Evolutionary conservation across 2,113 vertebrate genomes (phyloP), one percentile per base, ranked within the genome.

Genomic region (Odocoileus hemionus): DNA sequence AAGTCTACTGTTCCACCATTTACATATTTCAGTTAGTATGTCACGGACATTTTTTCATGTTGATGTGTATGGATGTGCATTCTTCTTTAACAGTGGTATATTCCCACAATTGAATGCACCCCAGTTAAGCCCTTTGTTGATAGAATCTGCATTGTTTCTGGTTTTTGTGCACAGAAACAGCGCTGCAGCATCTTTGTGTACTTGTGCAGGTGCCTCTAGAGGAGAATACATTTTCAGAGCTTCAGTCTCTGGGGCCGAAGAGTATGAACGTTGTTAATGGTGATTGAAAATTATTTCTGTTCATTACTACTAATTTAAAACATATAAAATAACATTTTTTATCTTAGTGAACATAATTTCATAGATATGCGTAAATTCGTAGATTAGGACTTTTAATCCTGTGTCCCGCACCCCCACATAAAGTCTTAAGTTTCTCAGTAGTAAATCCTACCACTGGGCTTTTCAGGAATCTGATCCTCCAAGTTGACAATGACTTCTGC

Each of bases 251-350:
- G 88, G 86, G 15, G 36, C 36, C 8, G 3, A 82, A 91, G 61
- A 52, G 26, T 92, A 21, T 93, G 36, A 96, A 33, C 23, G 45
- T 79, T 86, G 50, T 52, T 95, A 88, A 52, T 76, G 52, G 50
- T 82, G 60, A 92, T 52, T 92, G 58, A 96, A 84, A 95, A 64
- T 76, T 76, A 86, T 58, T 84, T 92, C 26, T 92, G 30, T 47
- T 97, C 39, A 28, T 97, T 92, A 89, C 64, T 84, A 90, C 36
- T 97, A 76, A 82, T 55, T 90, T 67, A 94, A 95, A 52, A 87
- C 57, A 39, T 23, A 17, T 86, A 60, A 91, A 92, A 57, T 70
- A 45, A 55, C 39, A 45, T 94, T 80, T 87, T 83, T 26, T 91
- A 83, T 87, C 95, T 96, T 87, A 92, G 17, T 54, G 43, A 95